Conservation (phyloP, 2,797 vertebrate species). For the Megalops cyprinoides region DNA sequence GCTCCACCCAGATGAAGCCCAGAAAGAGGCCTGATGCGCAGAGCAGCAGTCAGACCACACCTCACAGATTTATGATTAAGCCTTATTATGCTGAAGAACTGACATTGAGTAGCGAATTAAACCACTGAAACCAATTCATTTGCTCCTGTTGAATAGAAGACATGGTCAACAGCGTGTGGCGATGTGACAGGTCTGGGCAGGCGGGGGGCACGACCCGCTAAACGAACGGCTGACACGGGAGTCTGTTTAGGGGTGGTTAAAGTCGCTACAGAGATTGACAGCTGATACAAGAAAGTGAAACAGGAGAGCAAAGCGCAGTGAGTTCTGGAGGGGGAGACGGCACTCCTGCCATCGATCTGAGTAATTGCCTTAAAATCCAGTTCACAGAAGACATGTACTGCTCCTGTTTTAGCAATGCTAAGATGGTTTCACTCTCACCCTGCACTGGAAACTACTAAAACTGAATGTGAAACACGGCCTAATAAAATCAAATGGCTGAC, state of each 20-base stretch:
- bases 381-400: slow-evolving; percentile 68
- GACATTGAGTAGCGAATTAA: slow-evolving; percentile 83
- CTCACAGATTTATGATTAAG: slow-evolving; percentile 81
- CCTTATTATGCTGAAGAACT: slow-evolving; percentile 79
- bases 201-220: slow-evolving; percentile 51
- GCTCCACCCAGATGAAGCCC: slow-evolving; percentile 92
- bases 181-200: slow-evolving; percentile 13
- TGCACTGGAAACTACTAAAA: slow-evolving; percentile 64
- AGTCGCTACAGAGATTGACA: slow-evolving; percentile 74
- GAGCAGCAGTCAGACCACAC: slow-evolving; percentile 72
- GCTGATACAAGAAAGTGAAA: slow-evolving; percentile 56
- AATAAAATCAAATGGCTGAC: slow-evolving; percentile 75
- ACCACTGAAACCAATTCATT: slow-evolving; percentile 68
- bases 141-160: slow-evolving; percentile 12
- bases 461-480: slow-evolving; percentile 71
- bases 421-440: slow-evolving; percentile 64
- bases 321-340: slow-evolving; percentile 53
- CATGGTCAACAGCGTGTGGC: slow-evolving; percentile 20
- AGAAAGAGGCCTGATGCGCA: slow-evolving; percentile 68
- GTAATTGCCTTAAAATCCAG: slow-evolving; percentile 75
- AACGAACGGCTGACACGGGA: slow-evolving; percentile 64
- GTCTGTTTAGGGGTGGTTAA: slow-evolving; percentile 50
- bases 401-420: slow-evolving; percentile 71
- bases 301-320: slow-evolving; percentile 42
- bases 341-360: slow-evolving; percentile 66